Base-by-base conservation (phyloP, 2,888 invertebrate species). In the Agrilus mali region DNA sequence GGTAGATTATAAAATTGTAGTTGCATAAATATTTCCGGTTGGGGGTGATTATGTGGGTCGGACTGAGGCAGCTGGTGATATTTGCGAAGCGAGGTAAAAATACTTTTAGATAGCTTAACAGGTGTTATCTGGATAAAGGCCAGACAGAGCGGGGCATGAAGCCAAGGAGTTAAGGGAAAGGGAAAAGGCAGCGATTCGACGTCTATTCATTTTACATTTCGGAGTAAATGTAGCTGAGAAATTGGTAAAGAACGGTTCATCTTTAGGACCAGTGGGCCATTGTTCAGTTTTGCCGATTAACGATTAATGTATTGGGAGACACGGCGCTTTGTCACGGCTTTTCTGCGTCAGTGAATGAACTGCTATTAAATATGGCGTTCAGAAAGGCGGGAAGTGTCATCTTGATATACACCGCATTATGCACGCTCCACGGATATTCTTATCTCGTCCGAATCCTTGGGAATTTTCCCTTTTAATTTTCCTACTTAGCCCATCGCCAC, bases 141-240 rank as follows among this genome's bases (percentile, higher is more conserved):
- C 27, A 27, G 27, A 27, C 27, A 10, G n/a, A n/a, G 10, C 27
- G 10, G 27, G 27, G 27, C 27, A 27, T 27, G 27, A 27, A 27
- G 27, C 27, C 27, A 27, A 27, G 27, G 27, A 27, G 27, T 27
- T 10, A 27, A 27, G 27, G 27, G 27, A 27, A 27, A 27, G 27
- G 10, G 27, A 27, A 27, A 16, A 17, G 16, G 15, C 16, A 38
- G 20, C 13, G 22, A 38, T 16, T 40, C 13, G 14, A 14, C 8
- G 27, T 27, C 60, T 58, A 61, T 63, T 63, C 61, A 62, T 60
- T 60, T 61, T 63, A 61, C 61, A 63, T 63, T 65, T 63, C 64
- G 57, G 58, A 54, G 64, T 66, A 66, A 67, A 67, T 67, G 66
- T 67, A 66, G 66, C 66, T 65, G 61, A 65, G 64, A 66, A 67